Conservation (phyloP, 2,888 invertebrate genomes). For the Ptychoptera albimana region DNA sequence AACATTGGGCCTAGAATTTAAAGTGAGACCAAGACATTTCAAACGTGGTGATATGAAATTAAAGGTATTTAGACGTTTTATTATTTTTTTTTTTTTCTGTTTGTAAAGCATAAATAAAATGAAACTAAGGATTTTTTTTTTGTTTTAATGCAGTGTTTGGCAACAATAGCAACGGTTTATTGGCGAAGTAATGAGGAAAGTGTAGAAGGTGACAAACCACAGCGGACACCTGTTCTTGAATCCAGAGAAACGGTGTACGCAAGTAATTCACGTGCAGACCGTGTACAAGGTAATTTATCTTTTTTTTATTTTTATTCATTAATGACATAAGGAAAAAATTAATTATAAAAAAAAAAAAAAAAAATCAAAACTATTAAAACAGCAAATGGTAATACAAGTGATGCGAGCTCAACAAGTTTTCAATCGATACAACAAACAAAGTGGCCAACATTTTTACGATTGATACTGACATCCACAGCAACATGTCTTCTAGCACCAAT, state of each 20-base stretch:
- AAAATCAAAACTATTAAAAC: too few species aligned
- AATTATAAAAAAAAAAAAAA: too few species aligned
- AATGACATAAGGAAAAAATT: too few species aligned
- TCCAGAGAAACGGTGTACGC: constrained; percentile 52
- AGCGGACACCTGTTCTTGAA: constrained; percentile 58
- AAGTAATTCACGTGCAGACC: constrained; percentile 54
- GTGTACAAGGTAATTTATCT: constrained; percentile 46
- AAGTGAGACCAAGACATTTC: constrained; percentile 66
- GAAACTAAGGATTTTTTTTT: constrained; percentile 3
- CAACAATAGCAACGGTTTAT: constrained; percentile 73
- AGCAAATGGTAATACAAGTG: too few species aligned
- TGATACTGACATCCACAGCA: too few species aligned
- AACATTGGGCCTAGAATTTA: constrained; percentile 61
- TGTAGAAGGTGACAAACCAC: constrained; percentile 60
- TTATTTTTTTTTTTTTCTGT: neutral
- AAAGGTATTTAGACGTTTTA: constrained; percentile 44
- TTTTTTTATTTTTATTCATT: too few species aligned
- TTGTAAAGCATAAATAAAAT: neutral
- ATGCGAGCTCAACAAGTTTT: too few species aligned
- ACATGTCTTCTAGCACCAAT: too few species aligned
- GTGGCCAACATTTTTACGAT: too few species aligned
- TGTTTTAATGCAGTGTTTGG: constrained; percentile 46
- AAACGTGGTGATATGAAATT: constrained; percentile 71
- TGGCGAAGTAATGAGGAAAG: constrained; percentile 80
- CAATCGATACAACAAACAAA: too few species aligned